Conservation (phyloP, 2,797 vertebrate genomes). For the Iguana delicatissima region DNA sequence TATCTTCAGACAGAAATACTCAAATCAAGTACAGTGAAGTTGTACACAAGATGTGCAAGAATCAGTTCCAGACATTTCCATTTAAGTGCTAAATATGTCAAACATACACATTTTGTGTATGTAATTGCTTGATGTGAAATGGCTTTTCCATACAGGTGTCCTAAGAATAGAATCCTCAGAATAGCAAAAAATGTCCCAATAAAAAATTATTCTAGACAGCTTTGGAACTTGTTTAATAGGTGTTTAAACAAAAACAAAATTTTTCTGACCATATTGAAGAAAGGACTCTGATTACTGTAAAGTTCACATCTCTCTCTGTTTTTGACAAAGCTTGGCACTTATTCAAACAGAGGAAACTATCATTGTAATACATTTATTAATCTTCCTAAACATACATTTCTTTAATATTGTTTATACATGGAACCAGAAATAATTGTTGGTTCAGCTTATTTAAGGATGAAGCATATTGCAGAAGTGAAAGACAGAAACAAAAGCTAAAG, state of each 20-base stretch:
- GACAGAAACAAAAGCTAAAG: background rate
- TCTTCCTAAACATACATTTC: background rate
- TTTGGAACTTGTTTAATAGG: background rate
- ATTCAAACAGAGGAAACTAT: constrained; percentile 41
- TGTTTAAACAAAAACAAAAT: background rate
- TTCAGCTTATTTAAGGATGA: background rate
- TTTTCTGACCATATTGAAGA: background rate
- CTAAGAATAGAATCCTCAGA: background rate
- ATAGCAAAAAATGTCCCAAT: background rate
- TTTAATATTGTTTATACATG: background rate
- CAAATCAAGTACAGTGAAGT: background rate
- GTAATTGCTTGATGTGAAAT: background rate
- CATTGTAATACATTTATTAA: constrained; percentile 32
- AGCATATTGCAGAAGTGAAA: background rate
- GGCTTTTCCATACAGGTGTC: background rate
- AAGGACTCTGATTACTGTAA: background rate
- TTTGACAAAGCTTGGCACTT: constrained; percentile 30
- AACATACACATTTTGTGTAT: background rate
- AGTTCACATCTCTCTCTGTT: no score
- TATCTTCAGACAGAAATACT: background rate
- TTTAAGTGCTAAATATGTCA: background rate
- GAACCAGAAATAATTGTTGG: background rate
- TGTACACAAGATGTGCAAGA: background rate
- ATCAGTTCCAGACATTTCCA: background rate
- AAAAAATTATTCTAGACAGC: background rate